A percentile compares a stretch with the other conserved stretches of the same genome.
These are phyloP conservation scores for Melanerpes aurifrons DNA, from an alignment of 2,113 vertebrate genomes.

Conservation along the genomic window DNA sequence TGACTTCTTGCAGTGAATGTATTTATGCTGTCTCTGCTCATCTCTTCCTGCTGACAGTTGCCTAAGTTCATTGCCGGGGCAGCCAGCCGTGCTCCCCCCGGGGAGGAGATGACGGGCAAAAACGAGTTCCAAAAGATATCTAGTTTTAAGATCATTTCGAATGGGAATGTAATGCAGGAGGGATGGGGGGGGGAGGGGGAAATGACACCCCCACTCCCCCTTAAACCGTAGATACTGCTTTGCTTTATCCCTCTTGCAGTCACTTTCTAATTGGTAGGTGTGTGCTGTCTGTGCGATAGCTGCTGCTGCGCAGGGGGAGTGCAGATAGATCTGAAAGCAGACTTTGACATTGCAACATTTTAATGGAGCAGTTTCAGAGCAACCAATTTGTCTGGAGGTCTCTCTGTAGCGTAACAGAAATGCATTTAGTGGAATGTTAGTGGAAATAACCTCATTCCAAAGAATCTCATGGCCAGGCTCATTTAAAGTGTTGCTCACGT, in stretches of 20 bases:
- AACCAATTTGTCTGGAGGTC: slow-evolving; percentile 20
- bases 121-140: neutral
- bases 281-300: neutral
- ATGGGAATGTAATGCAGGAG: neutral
- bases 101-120: neutral
- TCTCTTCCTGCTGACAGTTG: neutral
- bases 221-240: fast-evolving
- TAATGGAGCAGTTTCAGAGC: slow-evolving; percentile 11
- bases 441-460: slow-evolving; percentile 47
- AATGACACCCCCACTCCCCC: neutral
- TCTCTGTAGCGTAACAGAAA: neutral
- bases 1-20: neutral
- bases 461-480: slow-evolving; percentile 32
- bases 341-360: neutral
- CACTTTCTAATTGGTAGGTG: neutral
- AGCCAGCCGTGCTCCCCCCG: neutral
- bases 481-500: neutral
- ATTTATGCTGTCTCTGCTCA: neutral
- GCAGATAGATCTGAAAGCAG: slow-evolving; percentile 6
- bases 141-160: neutral
- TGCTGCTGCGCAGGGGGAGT: neutral
- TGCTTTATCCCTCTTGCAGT: neutral
- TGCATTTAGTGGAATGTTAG: slow-evolving; percentile 24
- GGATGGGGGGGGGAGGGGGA: neutral
- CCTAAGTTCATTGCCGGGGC: neutral